Conservation (phyloP, 2,797 vertebrate species). For the Enoplosus armatus region DNA sequence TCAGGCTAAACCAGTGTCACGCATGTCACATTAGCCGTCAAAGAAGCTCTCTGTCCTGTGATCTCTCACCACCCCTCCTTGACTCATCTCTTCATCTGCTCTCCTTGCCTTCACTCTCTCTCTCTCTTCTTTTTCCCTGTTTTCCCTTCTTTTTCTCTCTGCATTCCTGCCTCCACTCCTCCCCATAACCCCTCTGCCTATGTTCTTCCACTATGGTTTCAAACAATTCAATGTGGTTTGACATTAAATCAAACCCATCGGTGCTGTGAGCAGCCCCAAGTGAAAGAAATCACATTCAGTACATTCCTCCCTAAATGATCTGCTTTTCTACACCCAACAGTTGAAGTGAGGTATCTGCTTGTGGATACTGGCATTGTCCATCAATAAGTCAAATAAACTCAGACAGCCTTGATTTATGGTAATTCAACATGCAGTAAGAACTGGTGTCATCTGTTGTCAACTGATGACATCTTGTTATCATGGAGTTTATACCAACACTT, state of each 20-base stretch:
- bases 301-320: slow-evolving; percentile 58
- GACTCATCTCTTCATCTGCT: slow-evolving; percentile 38
- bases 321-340: slow-evolving; percentile 16
- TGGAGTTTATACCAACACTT: neutral
- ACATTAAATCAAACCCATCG: slow-evolving; percentile 58
- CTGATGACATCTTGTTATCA: too few relatives aligned
- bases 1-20: slow-evolving; percentile 78
- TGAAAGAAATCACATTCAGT: slow-evolving; percentile 62
- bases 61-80: slow-evolving; percentile 55
- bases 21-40: slow-evolving; percentile 82
- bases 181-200: slow-evolving; percentile 38
- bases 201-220: slow-evolving; percentile 44
- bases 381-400: too few relatives aligned
- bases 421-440: slow-evolving; percentile 1
- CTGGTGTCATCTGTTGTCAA: slow-evolving; percentile 8
- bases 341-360: slow-evolving; percentile 46
- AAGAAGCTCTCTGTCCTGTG: slow-evolving; percentile 80
- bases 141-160: slow-evolving; percentile 16
- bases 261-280: slow-evolving; percentile 34
- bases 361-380: slow-evolving; percentile 26
- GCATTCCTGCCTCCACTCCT: slow-evolving; percentile 46
- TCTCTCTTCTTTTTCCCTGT: slow-evolving; percentile 1
- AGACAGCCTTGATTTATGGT: slow-evolving; percentile 15
- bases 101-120: slow-evolving; percentile 22
- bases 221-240: slow-evolving; percentile 57